Conservation (phyloP, 1,140 invertebrate genomes). For the Brachionus sp. region DNA sequence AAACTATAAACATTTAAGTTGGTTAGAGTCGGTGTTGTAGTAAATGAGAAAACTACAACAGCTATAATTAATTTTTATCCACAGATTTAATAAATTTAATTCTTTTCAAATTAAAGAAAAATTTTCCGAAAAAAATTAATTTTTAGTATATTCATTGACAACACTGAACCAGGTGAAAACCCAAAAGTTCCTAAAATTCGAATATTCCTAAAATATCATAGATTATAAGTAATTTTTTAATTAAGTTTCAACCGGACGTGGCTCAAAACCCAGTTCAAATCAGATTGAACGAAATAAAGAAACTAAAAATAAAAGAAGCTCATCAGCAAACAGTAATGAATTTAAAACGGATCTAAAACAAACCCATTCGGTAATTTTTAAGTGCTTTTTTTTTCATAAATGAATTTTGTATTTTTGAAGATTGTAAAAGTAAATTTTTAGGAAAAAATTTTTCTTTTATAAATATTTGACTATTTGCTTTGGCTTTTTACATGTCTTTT, state of each 20-base stretch:
- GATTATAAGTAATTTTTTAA: too few species aligned
- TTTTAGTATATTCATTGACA: too few species aligned
- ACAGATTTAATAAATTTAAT: too few species aligned
- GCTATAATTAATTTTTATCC: too few species aligned
- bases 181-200: too few species aligned
- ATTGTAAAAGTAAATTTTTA: background rate
- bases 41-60: too few species aligned
- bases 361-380: conserved; percentile 20
- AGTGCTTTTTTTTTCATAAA: background rate
- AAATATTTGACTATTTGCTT: background rate
- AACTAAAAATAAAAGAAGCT: conserved; percentile 20
- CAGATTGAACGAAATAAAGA: conserved; percentile 47
- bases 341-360: background rate
- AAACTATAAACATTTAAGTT: too few species aligned
- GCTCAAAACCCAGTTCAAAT: conserved; percentile 49
- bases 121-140: too few species aligned
- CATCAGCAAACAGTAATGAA: conserved; percentile 31
- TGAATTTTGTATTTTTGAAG: background rate
- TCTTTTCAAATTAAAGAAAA: too few species aligned
- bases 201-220: too few species aligned
- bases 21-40: too few species aligned
- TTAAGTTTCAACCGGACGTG: conserved; percentile 28
- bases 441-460: background rate
- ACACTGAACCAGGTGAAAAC: too few species aligned
- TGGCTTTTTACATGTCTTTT: background rate